Percentiles rank a stretch among this genome's conserved stretches.
Conservation (phyloP, 2,888 invertebrate species). For the Cordilura impudica region DNA sequence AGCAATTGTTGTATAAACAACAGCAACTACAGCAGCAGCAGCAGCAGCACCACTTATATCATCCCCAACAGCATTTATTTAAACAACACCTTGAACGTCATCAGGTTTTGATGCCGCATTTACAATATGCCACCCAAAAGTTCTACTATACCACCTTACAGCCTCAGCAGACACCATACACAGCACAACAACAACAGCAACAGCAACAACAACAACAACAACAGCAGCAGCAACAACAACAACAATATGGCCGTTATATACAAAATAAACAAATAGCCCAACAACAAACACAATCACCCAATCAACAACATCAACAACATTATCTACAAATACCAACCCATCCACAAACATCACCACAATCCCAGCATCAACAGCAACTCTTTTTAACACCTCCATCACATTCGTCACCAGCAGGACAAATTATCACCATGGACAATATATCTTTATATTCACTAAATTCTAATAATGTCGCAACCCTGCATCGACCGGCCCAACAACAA, state of each 20-base stretch:
- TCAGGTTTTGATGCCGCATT: slow-evolving; percentile 54
- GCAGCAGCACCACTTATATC: slow-evolving; percentile 54
- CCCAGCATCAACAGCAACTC: slow-evolving; percentile 40
- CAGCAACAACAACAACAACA: background rate
- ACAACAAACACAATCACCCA: slow-evolving; percentile 31
- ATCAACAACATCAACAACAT: slow-evolving; percentile 11
- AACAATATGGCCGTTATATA: slow-evolving; percentile 54
- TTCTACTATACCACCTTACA: slow-evolving; percentile 58
- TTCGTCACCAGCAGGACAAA: slow-evolving; percentile 1
- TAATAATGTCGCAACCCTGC: slow-evolving; percentile 73
- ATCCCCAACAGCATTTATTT: slow-evolving; percentile 59
- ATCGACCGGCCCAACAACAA: slow-evolving; percentile 72
- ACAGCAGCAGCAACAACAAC: slow-evolving; percentile 29
- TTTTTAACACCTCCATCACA: slow-evolving; percentile 41
- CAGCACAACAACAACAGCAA: background rate
- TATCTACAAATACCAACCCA: background rate
- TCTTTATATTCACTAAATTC: slow-evolving; percentile 74
- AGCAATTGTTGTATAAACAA: slow-evolving; percentile 60
- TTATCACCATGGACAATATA: slow-evolving; percentile 66
- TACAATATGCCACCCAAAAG: slow-evolving; percentile 60
- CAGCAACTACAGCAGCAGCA: slow-evolving; percentile 58
- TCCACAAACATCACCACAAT: slow-evolving; percentile 8
- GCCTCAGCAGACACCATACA: too few relatives aligned
- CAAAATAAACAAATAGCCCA: slow-evolving; percentile 54
- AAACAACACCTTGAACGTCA: slow-evolving; percentile 51